phyloP scores from a whole-genome alignment of 1,140 invertebrate species.

The Calliphora vicina region DNA sequence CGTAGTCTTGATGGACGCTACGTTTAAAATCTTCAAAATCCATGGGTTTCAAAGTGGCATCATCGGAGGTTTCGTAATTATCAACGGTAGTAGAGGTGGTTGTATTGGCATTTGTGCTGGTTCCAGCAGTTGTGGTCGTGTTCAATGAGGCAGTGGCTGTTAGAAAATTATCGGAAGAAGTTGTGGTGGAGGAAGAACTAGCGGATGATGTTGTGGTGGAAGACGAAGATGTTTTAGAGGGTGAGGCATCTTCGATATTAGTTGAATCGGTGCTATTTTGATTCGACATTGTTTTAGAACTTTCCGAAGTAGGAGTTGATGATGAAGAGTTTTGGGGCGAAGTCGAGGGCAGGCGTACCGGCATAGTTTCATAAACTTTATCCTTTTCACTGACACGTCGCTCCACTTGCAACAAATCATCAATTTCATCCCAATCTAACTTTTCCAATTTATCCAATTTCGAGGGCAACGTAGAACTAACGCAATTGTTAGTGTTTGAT shows the following conservation, averaged over 20 bases:
- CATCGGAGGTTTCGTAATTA: conserved; percentile 54
- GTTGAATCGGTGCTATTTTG: conserved; percentile 46
- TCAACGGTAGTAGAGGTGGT: conserved; percentile 52
- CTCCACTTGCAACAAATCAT: conserved; percentile 74
- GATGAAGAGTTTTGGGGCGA: conserved; percentile 62
- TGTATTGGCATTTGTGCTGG: conserved; percentile 45
- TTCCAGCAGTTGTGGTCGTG: conserved; percentile 44
- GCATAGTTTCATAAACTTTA: conserved; percentile 78
- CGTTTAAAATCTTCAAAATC: conserved; percentile 62
- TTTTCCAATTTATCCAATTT: conserved; percentile 74
- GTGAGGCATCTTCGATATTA: conserved; percentile 36
- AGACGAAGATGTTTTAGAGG: conserved; percentile 44
- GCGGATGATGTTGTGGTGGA: conserved; percentile 42
- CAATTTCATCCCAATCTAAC: conserved; percentile 72
- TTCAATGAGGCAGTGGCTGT: conserved; percentile 56
- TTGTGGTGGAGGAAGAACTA: conserved; percentile 44
- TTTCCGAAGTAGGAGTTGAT: conserved; percentile 60
- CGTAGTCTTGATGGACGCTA: conserved; percentile 59
- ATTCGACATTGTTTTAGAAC: conserved; percentile 50
- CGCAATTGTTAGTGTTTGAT: conserved; percentile 64
- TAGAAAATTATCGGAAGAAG: conserved; percentile 57
- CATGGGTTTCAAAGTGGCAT: conserved; percentile 59
- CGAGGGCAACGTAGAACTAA: conserved; percentile 72
- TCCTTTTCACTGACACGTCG: conserved; percentile 71
- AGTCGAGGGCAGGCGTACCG: conserved; percentile 70